phyloP scores from a whole-genome alignment of 2,113 vertebrate species.

The Proterorhinus semilunaris region DNA sequence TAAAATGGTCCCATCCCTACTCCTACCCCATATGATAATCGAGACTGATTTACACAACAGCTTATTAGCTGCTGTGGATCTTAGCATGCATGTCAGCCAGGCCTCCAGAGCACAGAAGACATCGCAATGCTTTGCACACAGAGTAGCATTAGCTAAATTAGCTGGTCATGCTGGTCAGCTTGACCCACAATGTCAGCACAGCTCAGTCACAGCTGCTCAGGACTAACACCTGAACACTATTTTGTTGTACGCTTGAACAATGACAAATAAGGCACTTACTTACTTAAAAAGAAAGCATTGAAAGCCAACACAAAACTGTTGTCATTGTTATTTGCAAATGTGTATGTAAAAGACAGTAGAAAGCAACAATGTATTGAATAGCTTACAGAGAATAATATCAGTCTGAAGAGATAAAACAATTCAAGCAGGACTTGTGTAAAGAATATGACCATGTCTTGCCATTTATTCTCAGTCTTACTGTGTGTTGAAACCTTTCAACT shows the following conservation, averaged over 20 bases:
- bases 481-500: slow-evolving; percentile 18
- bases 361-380: neutral
- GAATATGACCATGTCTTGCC: slow-evolving; percentile 11
- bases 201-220: no score
- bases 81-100: slow-evolving; percentile 3
- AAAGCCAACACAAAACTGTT: neutral
- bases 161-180: no score
- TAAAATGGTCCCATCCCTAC: slow-evolving; percentile 5
- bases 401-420: neutral
- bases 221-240: no score
- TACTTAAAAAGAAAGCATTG: neutral
- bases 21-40: slow-evolving; percentile 7
- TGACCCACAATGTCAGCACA: no score
- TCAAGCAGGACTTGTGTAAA: neutral
- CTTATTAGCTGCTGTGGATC: neutral
- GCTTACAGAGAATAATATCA: no score
- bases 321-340: neutral
- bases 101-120: neutral
- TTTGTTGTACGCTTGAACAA: no score
- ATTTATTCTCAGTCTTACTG: slow-evolving; percentile 17
- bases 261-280: no score
- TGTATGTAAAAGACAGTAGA: neutral
- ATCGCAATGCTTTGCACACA: neutral
- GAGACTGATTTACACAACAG: neutral
- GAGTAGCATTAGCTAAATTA: neutral